Evolutionary conservation across 2,113 vertebrate genomes (phyloP).

Genomic region (Axis porcinus): DNA sequence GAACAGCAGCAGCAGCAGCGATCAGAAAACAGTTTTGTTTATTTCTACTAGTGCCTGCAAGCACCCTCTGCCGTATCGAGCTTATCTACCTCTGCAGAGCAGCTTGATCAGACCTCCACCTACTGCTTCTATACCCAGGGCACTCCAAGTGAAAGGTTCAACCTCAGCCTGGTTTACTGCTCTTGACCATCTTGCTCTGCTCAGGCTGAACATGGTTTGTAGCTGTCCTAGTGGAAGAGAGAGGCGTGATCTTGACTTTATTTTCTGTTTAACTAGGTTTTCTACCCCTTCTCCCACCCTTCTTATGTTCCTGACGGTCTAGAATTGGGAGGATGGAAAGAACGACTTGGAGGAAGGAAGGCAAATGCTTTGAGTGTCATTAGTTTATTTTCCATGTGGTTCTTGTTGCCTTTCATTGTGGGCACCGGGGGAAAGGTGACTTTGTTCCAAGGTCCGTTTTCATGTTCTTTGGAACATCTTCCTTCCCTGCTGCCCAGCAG

Average conservation of each 20-base stretch:
- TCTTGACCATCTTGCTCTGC: not conserved
- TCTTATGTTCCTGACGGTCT: not conserved
- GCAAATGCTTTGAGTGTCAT: not conserved
- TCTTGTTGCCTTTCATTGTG: not conserved
- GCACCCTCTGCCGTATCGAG: not conserved
- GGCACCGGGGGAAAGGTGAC: not conserved
- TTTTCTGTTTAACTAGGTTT: not conserved
- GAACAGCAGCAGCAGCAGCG: not conserved
- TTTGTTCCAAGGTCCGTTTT: not conserved
- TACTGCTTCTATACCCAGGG: not conserved
- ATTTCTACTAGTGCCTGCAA: not conserved
- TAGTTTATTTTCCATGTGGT: not conserved
- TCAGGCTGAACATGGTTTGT: not conserved
- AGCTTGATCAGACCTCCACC: not conserved
- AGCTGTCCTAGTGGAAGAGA: not conserved
- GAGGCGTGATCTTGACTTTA: not conserved
- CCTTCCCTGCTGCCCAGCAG: not conserved
- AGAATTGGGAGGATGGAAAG: not conserved
- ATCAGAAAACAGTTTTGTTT: not conserved
- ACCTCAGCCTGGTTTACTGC: not conserved
- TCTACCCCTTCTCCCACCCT: rapidly evolving
- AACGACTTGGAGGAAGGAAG: not conserved
- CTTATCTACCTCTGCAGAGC: not conserved
- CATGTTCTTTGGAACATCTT: not conserved
- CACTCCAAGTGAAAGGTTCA: not conserved